These are phyloP conservation scores for Crotalus helleri DNA, from an alignment of 2,113 vertebrate genomes.

Conservation along the genomic window DNA sequence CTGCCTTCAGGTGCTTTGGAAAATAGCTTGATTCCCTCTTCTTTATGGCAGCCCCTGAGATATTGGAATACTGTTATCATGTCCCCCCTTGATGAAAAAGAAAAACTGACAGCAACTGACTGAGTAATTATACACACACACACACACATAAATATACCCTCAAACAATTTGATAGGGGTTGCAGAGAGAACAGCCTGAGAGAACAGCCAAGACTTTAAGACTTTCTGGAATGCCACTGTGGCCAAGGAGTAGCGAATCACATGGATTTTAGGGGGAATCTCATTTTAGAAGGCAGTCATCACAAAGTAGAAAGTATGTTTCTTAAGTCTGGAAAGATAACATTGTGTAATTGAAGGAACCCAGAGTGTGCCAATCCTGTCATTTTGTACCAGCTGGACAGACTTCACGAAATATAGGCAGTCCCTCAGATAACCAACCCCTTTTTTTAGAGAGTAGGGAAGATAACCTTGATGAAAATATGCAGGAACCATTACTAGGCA, in stretches of 20 bases:
- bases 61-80: too few species aligned
- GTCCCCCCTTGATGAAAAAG: background rate
- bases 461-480: background rate
- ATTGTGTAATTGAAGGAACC: background rate
- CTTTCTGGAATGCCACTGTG: background rate
- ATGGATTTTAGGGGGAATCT: too few species aligned
- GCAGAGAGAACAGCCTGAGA: background rate
- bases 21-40: too few species aligned
- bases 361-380: background rate
- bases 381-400: background rate
- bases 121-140: background rate
- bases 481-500: background rate
- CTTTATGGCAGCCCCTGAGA: too few species aligned
- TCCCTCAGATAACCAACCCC: background rate
- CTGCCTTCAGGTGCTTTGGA: too few species aligned
- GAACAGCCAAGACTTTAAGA: background rate
- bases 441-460: background rate
- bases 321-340: background rate
- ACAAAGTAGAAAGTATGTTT: background rate
- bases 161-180: background rate
- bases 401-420: background rate
- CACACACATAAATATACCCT: too few species aligned
- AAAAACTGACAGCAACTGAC: background rate
- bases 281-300: background rate
- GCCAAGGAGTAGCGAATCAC: background rate